Percentiles rank a stretch among this genome's conserved stretches.
Evolutionary conservation across 2,113 vertebrate genomes (phyloP).

Genomic region (Amia ocellicauda): DNA sequence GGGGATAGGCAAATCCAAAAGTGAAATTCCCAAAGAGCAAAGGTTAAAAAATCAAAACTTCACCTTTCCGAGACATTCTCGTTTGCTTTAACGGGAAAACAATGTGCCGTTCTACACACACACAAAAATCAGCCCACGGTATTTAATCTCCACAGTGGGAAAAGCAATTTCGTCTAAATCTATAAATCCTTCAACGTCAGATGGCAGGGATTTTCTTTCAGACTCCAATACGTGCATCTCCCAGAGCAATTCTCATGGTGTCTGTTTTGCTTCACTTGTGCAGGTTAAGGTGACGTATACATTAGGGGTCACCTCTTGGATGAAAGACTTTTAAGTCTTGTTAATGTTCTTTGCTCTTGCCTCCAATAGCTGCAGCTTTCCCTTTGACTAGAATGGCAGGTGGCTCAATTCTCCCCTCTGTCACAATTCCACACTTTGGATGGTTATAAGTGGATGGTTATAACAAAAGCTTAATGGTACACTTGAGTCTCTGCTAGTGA

Average conservation of each 20-base stretch:
- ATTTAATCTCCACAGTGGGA: constrained; percentile 78
- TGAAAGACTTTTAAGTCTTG: too few relatives aligned
- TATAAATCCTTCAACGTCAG: constrained; percentile 84
- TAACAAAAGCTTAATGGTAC: too few relatives aligned
- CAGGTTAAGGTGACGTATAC: constrained; percentile 23
- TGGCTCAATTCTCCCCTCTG: too few relatives aligned
- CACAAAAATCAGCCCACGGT: constrained; percentile 59
- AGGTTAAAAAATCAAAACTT: constrained; percentile 40
- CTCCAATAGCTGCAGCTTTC: too few relatives aligned
- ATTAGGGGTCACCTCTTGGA: background rate
- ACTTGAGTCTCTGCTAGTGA: too few relatives aligned
- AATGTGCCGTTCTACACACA: constrained; percentile 63
- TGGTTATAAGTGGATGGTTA: too few relatives aligned
- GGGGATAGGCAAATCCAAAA: constrained; percentile 3
- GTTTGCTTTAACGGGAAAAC: constrained; percentile 59
- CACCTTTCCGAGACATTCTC: constrained; percentile 64
- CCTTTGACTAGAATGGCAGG: too few relatives aligned
- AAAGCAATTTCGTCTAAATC: constrained; percentile 84
- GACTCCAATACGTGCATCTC: background rate
- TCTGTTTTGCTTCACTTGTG: background rate
- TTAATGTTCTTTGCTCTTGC: too few relatives aligned
- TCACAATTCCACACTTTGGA: too few relatives aligned
- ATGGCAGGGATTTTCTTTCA: constrained; percentile 74
- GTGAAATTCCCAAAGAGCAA: constrained; percentile 37
- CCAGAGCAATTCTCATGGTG: background rate